These are phyloP conservation scores for Apteryx owenii DNA, from an alignment of 2,113 vertebrate species.

Conservation along the genomic window DNA sequence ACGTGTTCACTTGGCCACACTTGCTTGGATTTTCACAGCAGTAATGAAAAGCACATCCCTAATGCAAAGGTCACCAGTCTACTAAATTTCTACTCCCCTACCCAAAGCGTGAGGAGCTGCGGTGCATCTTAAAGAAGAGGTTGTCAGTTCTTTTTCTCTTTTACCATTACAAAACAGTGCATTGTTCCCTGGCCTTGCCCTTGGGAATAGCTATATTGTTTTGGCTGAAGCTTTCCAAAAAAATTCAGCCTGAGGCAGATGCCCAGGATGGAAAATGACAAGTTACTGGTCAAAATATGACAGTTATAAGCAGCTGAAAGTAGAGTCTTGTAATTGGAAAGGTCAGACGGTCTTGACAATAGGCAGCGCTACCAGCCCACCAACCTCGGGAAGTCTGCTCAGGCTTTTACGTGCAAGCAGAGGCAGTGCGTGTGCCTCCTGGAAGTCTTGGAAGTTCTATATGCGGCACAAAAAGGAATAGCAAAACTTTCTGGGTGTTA, in stretches of 20 bases:
- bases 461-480: not conserved
- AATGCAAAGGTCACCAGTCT: conserved; percentile 8
- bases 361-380: conserved; percentile 47
- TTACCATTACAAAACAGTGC: conserved; percentile 54
- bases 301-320: conserved; percentile 70
- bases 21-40: not conserved
- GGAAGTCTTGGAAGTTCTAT: not conserved
- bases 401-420: conserved; percentile 24
- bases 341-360: conserved; percentile 51
- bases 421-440: not conserved
- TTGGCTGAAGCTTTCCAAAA: conserved; percentile 67
- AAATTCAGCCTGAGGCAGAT: conserved; percentile 60
- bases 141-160: conserved; percentile 59
- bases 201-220: conserved; percentile 68
- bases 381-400: conserved; percentile 6
- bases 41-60: conserved; percentile 15
- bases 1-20: not conserved
- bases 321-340: conserved; percentile 53
- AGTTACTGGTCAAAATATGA: conserved; percentile 70
- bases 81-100: conserved; percentile 36
- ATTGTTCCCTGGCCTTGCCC: conserved; percentile 62
- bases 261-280: conserved; percentile 67
- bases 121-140: conserved; percentile 56
- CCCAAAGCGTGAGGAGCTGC: not conserved
- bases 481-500: conserved; percentile 6